These are phyloP conservation scores for Timema cristinae DNA, from an alignment of 2,888 invertebrate species.

Conservation along the genomic window DNA sequence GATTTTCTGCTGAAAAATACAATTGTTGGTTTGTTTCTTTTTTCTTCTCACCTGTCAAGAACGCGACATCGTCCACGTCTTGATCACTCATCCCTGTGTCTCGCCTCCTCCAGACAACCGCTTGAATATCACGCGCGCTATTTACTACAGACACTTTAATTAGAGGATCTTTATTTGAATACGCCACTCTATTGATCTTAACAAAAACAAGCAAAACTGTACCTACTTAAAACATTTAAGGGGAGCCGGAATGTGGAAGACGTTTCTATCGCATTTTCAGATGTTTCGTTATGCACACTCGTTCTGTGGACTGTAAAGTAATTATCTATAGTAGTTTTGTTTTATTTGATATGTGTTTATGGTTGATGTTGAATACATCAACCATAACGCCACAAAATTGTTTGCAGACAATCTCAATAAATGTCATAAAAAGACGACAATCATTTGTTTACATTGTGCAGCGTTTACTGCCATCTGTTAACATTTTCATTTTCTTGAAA, in stretches of 20 bases:
- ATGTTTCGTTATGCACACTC: no score
- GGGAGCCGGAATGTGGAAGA: conserved; percentile 9
- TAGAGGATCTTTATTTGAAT: conserved; percentile 41
- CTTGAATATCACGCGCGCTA: conserved; percentile 47
- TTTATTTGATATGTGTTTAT: no score
- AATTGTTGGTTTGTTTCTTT: not conserved
- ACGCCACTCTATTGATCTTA: conserved; percentile 29
- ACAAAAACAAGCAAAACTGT: not conserved
- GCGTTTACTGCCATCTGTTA: no score
- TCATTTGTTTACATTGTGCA: no score
- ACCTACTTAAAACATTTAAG: not conserved
- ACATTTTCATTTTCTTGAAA: no score
- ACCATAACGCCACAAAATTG: no score
- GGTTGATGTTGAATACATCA: no score
- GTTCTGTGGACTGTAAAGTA: no score
- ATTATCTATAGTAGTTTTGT: no score
- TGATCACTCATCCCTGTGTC: conserved; percentile 71
- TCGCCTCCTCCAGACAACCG: conserved; percentile 46
- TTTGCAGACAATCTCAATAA: no score
- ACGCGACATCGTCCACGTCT: conserved; percentile 89
- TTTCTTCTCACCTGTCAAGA: conserved; percentile 69
- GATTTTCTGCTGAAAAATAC: no score
- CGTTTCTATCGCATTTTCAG: not conserved
- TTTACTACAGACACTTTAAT: conserved; percentile 49
- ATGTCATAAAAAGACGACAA: no score